Evolutionary conservation across 1,140 invertebrate genomes (phyloP), one percentile per base, ranked within the genome.

Genomic region (Zaprionus capensis): DNA sequence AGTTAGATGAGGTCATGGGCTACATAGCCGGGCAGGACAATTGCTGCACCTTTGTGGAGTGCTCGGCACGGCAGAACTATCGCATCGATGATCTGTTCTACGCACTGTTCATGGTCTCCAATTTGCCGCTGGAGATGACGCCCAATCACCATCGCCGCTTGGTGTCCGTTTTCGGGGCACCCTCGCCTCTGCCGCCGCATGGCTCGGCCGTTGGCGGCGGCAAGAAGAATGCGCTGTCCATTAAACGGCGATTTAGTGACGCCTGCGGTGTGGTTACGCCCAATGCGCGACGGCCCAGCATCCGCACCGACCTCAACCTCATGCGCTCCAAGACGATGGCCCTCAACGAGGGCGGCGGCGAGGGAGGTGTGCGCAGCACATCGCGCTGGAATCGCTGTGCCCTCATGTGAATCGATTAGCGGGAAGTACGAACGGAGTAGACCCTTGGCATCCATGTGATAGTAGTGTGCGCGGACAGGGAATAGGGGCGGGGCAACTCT

Each of bases 121-220:
- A 96, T 84, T 93, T 97, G 61, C 97, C 97, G 2, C 92, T 96
- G 80, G 97, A 97, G 93, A 97, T 97, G 97, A 96, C 96, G n/a
- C 97, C 97, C 0, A 97, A 97, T 84, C 95, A 97, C 84, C 97
- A 97, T 91, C 95, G 96, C 78, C 94, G 95, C 7, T 94, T 95
- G n/a, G 95, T 95, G 91, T 94, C 95, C 20, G 92, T 94, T 4
- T 96, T 96, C 71, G 96, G 96, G 4, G 95, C 95, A 41, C 96
- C 96, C 0, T 96, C 95, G 63, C 95, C 95, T 11, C 91, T 96
- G 57, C 95, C 96, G 0, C 95, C 95, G 0, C 95, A 95, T 77
- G 95, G 94, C 34, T 94, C 94, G 65, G 94, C 94, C 26, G 95
- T 94, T 92, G 94, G 95, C 78, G 95, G 94, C 92, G 95, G 95